Base-by-base conservation (phyloP, 1,140 invertebrate genomes). In the Dreissena rostriformis region DNA sequence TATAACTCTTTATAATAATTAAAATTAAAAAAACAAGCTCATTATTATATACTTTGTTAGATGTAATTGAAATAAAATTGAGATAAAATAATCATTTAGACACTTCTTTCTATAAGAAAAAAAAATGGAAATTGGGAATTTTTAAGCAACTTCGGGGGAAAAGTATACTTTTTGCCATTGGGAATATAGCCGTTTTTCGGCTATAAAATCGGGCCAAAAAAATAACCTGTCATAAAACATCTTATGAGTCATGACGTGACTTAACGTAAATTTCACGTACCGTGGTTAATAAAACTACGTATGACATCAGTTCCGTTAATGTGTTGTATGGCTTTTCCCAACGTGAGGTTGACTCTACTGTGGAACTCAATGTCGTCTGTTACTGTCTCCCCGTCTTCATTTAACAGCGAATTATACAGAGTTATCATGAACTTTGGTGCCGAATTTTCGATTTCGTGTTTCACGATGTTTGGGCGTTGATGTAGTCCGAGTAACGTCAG, bases 231-330 rank as follows among this genome's bases (percentile, higher is more conserved):
- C n/a, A n/a, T n/a, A n/a, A 57, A 57, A 57, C 53, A 14, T 57
- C 19, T 57, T 57, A 57, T 57, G 53, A 57, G 53, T 57, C 53
- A 57, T 57, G 19, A 57, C 22, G 22, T 24, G 2, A 39, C 8
- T 39, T 39, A 39, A 39, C 39, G 39, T 39, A 5, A 39, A 5
- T 72, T 52, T 5, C 22, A 73, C 79, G 26, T 81, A 81, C 79
- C 79, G 67, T 81, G 68, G 29, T 81, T 81, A 22, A 81, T 73
- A 66, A 81, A 81, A 71, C 79, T 81, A 65, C 79, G 52, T 12
- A 81, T 73, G 68, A 81, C 79, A 68, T 81, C 79, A 49, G 79
- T 81, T 61, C 79, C 79, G 52, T 81, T 81, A 22, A 81, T 73
- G 28, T 81, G 79, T 65, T 81, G 68, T 10, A 81, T 49, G 8